Conservation (phyloP, 2,797 vertebrate species). For the Lutjanus argentimaculatus region DNA sequence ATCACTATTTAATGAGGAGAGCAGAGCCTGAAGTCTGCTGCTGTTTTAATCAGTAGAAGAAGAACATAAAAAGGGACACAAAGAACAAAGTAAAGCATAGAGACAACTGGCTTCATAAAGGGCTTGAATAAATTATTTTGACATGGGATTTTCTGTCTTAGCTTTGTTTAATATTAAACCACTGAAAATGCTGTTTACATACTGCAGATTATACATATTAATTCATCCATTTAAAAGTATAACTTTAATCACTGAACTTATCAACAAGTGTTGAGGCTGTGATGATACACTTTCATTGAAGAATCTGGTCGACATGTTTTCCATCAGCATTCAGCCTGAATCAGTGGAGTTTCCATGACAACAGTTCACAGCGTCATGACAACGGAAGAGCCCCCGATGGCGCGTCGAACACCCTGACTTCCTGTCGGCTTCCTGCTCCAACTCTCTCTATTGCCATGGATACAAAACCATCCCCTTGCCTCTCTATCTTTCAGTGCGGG, state of each 20-base stretch:
- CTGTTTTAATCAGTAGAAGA: constrained; percentile 9
- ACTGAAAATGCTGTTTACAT: neutral
- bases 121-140: neutral
- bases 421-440: constrained; percentile 83
- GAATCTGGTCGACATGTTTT: constrained; percentile 52
- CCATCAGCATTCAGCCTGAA: constrained; percentile 88
- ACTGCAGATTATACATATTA: neutral
- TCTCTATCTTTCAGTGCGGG: constrained; percentile 69
- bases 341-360: constrained; percentile 87
- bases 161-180: neutral
- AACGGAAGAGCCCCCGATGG: constrained; percentile 87
- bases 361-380: constrained; percentile 85
- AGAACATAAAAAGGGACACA: neutral
- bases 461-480: constrained; percentile 81
- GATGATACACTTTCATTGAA: constrained; percentile 43
- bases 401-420: constrained; percentile 87
- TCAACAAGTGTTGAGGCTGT: constrained; percentile 3
- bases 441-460: constrained; percentile 88
- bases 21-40: constrained; percentile 9
- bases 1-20: constrained; percentile 27
- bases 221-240: neutral
- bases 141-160: neutral
- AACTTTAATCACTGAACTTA: neutral
- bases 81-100: neutral
- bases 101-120: neutral